Evolutionary conservation across 1,140 invertebrate genomes (phyloP).

Genomic region (Pseudachorutes palmiensis): DNA sequence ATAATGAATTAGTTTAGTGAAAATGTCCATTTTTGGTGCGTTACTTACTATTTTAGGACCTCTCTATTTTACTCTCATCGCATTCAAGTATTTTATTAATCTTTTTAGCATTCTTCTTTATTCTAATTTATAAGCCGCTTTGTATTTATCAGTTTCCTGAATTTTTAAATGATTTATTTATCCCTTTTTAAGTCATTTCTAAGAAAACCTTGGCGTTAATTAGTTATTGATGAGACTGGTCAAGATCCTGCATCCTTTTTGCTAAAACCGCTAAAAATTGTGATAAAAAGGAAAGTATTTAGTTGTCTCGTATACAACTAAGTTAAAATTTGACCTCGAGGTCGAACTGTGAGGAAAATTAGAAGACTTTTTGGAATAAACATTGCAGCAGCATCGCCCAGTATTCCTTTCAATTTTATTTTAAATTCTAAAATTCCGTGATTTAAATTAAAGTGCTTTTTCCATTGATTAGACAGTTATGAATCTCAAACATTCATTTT

Average conservation of each 20-base stretch:
- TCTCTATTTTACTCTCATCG: neutral
- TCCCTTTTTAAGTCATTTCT: neutral
- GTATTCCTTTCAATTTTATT: too few relatives aligned
- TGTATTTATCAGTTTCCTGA: neutral
- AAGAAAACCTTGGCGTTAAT: constrained; percentile 2
- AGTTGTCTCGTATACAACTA: neutral
- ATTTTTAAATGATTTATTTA: too few relatives aligned
- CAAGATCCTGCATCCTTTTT: constrained; percentile 3
- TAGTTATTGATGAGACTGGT: constrained; percentile 5
- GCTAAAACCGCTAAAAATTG: neutral
- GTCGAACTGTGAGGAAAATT: too few relatives aligned
- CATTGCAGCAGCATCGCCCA: too few relatives aligned
- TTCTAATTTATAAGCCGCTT: neutral
- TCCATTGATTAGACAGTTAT: too few relatives aligned
- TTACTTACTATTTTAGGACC: neutral
- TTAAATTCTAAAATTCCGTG: too few relatives aligned
- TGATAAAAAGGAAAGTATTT: neutral
- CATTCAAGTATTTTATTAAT: neutral
- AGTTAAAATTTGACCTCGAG: too few relatives aligned
- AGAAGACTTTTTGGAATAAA: too few relatives aligned
- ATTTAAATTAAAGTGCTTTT: too few relatives aligned
- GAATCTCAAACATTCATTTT: neutral
- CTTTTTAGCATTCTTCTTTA: neutral
- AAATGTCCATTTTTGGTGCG: neutral
- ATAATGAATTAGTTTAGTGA: neutral